Evolutionary conservation across 1,140 invertebrate genomes (phyloP), one percentile per base, ranked within the genome.

Genomic region (Planococcus citri): DNA sequence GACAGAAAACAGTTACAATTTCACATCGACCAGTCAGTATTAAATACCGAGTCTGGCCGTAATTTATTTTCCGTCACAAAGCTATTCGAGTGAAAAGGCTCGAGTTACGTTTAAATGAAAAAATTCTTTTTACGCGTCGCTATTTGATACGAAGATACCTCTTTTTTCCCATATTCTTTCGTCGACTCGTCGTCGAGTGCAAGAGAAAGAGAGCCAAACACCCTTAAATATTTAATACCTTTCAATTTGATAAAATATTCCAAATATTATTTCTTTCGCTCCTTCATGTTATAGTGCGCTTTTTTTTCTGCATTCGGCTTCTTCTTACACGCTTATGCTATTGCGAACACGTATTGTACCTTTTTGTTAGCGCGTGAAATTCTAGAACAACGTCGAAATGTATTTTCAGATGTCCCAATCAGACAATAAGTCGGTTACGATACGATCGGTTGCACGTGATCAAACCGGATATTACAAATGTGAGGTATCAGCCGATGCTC

Each of bases 401-500:
- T 71, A 70, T 73, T 78, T 73, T 70, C 79, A 85, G 84, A 76
- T 82, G 22, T 76, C 76, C 0, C 79, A 78, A 70, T 85, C 83
- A 24, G 82, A 83, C 71, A 78, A 77, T 27, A 77, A 82, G 37
- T 80, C 81, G 61, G 82, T 86, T 64, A 82, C 80, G 25, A 73
- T 86, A 71, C 75, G 81, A 10, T 78, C 83, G 71, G 80, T 86
- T 22, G 79, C 78, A 70, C 80, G 83, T 27, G 80, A 83, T 67
- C 85, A 86, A 51, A 83, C 85, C 68, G 88, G 88, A 0, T 78
- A 79, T 61, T 91, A 88, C 78, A 88, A 85, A 72, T 93, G 90
- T 78, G 90, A 92, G 79, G 87, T 92, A 69, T 90, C 89, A 0
- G 87, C 88, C 1, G 90, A 93, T 77, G 88, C 88, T n/a, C 90